A percentile compares a stretch with the other conserved stretches of the same genome.
These are phyloP conservation scores for Oryctes rhinoceros DNA, from an alignment of 1,140 invertebrate species.

Conservation along the genomic window DNA sequence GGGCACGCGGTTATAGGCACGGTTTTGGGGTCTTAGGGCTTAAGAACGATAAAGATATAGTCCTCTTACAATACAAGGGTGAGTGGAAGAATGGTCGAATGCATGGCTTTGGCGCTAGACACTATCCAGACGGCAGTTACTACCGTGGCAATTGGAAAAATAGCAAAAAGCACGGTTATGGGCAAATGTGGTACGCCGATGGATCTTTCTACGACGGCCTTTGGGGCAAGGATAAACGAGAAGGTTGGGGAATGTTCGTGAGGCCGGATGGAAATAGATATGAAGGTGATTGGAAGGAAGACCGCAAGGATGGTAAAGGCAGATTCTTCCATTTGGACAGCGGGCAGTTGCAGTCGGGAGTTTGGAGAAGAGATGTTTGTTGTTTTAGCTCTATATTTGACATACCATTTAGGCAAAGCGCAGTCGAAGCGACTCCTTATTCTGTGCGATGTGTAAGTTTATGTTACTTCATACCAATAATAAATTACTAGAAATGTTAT, in stretches of 20 bases:
- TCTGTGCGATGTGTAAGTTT: slow-evolving; percentile 64
- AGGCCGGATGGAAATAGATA: slow-evolving; percentile 67
- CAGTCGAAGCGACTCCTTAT: slow-evolving; percentile 63
- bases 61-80: slow-evolving; percentile 62
- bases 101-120: slow-evolving; percentile 65
- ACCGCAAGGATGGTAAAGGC: slow-evolving; percentile 67
- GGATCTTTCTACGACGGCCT: slow-evolving; percentile 68
- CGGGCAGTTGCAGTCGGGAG: slow-evolving; percentile 69
- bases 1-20: slow-evolving; percentile 57
- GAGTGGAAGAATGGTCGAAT: slow-evolving; percentile 65
- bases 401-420: slow-evolving; percentile 66
- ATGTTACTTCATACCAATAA: not conserved
- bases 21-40: slow-evolving; percentile 63
- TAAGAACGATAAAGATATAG: slow-evolving; percentile 56
- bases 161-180: slow-evolving; percentile 70
- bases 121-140: slow-evolving; percentile 66
- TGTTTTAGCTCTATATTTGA: slow-evolving; percentile 65
- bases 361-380: slow-evolving; percentile 65
- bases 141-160: slow-evolving; percentile 59
- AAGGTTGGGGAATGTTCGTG: slow-evolving; percentile 58
- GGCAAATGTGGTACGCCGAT: slow-evolving; percentile 68
- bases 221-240: slow-evolving; percentile 61
- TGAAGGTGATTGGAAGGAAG: slow-evolving; percentile 67
- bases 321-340: slow-evolving; percentile 68
- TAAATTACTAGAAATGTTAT: no score